phyloP scores from a whole-genome alignment of 1,140 invertebrate species.

The Branchinecta lynchi region DNA sequence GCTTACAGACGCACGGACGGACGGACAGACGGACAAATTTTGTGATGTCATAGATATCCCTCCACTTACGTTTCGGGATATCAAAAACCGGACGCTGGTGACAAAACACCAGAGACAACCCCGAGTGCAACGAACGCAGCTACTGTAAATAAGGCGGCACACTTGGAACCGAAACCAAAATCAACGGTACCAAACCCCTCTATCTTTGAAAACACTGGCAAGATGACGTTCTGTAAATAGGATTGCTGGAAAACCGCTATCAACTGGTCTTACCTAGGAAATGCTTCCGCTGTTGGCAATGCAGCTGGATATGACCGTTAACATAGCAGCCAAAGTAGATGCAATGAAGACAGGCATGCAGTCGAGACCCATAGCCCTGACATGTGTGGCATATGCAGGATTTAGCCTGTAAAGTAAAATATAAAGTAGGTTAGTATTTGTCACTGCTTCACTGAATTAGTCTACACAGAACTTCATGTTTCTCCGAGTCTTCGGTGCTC shows the following conservation, averaged over 20 bases:
- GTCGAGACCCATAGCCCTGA: constrained; percentile 49
- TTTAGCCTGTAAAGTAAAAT: constrained; percentile 43
- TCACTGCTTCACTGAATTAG: neutral
- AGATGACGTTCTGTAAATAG: too few species aligned
- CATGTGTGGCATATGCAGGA: constrained; percentile 61
- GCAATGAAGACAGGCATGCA: constrained; percentile 80
- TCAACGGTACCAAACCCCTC: too few species aligned
- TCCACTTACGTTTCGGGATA: too few species aligned
- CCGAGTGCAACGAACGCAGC: too few species aligned
- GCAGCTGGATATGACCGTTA: constrained; percentile 64
- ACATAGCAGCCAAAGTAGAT: constrained; percentile 77
- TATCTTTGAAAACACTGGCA: too few species aligned
- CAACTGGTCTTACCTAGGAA: constrained; percentile 42
- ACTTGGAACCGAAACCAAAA: too few species aligned
- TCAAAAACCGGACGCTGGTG: too few species aligned
- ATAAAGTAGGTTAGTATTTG: neutral
- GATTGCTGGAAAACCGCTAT: neutral
- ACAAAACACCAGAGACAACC: too few species aligned
- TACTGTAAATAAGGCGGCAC: too few species aligned
- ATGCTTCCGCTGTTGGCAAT: constrained; percentile 62
- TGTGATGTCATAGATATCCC: too few species aligned
- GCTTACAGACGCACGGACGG: too few species aligned
- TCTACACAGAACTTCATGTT: constrained; percentile 7
- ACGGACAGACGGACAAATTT: too few species aligned
- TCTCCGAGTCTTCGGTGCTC: neutral